phyloP scores from a whole-genome alignment of 2,888 invertebrate species.

The Phengaris arion region DNA sequence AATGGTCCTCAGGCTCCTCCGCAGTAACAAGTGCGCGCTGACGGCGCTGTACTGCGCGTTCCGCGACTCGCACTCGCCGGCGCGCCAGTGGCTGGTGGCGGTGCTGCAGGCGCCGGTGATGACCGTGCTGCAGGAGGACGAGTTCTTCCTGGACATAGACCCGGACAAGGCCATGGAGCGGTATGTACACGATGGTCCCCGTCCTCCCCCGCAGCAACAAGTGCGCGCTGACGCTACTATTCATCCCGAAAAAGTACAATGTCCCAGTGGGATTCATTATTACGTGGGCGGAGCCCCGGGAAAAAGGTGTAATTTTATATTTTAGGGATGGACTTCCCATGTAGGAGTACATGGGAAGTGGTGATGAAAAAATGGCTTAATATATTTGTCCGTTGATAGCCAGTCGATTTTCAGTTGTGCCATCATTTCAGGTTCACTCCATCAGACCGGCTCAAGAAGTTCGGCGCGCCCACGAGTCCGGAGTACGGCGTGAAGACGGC shows the following conservation, averaged over 20 bases:
- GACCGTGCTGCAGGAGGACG: slow-evolving; percentile 93
- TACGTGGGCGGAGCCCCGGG: too few relatives aligned
- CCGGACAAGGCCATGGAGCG: slow-evolving; percentile 90
- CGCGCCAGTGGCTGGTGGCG: slow-evolving; percentile 95
- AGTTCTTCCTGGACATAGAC: slow-evolving; percentile 94
- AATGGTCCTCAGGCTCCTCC: slow-evolving; percentile 81
- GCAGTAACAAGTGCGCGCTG: slow-evolving; percentile 92
- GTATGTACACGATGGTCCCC: slow-evolving; percentile 48
- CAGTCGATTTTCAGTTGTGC: too few relatives aligned
- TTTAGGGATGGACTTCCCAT: too few relatives aligned
- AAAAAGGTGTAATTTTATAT: too few relatives aligned
- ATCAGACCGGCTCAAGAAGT: slow-evolving; percentile 82
- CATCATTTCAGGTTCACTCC: slow-evolving; percentile 55
- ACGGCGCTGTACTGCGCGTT: slow-evolving; percentile 91
- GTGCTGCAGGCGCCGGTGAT: slow-evolving; percentile 95
- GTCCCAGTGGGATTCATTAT: too few relatives aligned
- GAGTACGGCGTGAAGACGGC: slow-evolving; percentile 86
- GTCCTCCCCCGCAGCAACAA: too few relatives aligned
- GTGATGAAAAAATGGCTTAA: too few relatives aligned
- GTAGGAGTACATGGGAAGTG: too few relatives aligned
- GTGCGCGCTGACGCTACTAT: background rate
- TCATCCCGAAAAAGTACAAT: too few relatives aligned
- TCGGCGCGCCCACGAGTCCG: slow-evolving; percentile 86
- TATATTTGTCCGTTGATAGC: too few relatives aligned
- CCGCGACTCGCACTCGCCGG: slow-evolving; percentile 93